Evolutionary conservation across 2,888 invertebrate genomes (phyloP).

Genomic region (Spodoptera exigua): DNA sequence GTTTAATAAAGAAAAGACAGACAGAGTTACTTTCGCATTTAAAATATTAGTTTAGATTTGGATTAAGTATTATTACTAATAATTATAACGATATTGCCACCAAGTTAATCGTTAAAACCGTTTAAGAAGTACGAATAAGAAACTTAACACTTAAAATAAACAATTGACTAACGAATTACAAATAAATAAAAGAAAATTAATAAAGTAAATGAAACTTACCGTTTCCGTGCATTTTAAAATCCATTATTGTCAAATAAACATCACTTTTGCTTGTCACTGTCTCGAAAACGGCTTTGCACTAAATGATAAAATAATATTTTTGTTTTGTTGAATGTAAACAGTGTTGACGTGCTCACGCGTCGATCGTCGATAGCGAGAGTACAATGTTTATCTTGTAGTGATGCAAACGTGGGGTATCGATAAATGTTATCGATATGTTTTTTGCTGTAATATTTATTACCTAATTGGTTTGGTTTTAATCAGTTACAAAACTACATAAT

Average conservation of each 20-base stretch:
- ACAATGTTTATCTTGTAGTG: constrained; percentile 57
- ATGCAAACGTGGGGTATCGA: constrained; percentile 39
- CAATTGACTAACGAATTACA: too few relatives aligned
- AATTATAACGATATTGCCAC: too few relatives aligned
- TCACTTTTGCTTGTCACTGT: constrained; percentile 21
- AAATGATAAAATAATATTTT: constrained; percentile 45
- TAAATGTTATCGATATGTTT: constrained; percentile 10
- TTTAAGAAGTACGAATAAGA: too few relatives aligned
- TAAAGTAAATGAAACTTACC: constrained; percentile 28
- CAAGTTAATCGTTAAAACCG: too few relatives aligned
- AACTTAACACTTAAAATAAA: too few relatives aligned
- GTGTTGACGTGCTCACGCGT: constrained; percentile 47
- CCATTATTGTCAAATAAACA: constrained; percentile 37
- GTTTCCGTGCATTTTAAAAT: constrained; percentile 8
- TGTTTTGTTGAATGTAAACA: constrained; percentile 64
- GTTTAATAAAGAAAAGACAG: too few relatives aligned
- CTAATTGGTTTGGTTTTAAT: too few relatives aligned
- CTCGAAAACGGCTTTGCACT: constrained; percentile 21
- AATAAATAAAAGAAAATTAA: too few relatives aligned
- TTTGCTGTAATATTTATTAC: not conserved
- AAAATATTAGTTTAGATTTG: too few relatives aligned
- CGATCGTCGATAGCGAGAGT: constrained; percentile 61
- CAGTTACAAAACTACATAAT: too few relatives aligned
- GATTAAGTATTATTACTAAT: too few relatives aligned
- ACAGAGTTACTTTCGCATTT: too few relatives aligned